These are phyloP conservation scores for Merodon equestris DNA, from an alignment of 2,888 invertebrate genomes.

Conservation along the genomic window DNA sequence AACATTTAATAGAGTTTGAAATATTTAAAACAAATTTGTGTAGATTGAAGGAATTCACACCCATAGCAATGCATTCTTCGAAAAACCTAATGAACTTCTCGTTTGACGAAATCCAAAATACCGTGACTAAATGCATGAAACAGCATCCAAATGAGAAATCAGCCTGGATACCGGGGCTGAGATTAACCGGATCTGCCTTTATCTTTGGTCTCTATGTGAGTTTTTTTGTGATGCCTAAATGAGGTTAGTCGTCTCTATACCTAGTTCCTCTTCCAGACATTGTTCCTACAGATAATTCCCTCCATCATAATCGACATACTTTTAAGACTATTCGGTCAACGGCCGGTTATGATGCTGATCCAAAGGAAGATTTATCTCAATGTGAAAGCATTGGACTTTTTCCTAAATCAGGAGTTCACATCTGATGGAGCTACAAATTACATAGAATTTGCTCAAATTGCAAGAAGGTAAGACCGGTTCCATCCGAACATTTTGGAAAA, in stretches of 20 bases:
- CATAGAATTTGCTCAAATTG: slow-evolving; percentile 29
- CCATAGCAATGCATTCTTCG: slow-evolving; percentile 23
- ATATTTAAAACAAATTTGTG: not conserved
- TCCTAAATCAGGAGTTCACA: slow-evolving; percentile 72
- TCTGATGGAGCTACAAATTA: slow-evolving; percentile 71
- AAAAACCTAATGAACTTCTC: too few relatives aligned
- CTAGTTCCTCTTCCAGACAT: slow-evolving; percentile 39
- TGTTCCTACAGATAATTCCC: slow-evolving; percentile 73
- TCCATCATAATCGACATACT: slow-evolving; percentile 70
- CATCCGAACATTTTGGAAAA: not conserved
- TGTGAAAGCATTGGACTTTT: slow-evolving; percentile 72
- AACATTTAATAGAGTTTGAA: not conserved
- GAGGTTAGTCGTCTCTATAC: too few relatives aligned
- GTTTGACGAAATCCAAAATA: too few relatives aligned
- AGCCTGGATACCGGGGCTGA: slow-evolving; percentile 29
- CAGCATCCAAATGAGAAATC: slow-evolving; percentile 14
- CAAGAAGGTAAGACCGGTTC: slow-evolving; percentile 71
- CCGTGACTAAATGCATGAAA: too few relatives aligned
- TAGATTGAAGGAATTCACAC: slow-evolving; percentile 25
- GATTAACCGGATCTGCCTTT: slow-evolving; percentile 1
- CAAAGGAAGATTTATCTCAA: slow-evolving; percentile 70
- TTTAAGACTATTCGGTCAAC: slow-evolving; percentile 68
- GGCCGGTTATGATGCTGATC: slow-evolving; percentile 71
- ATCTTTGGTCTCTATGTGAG: slow-evolving; percentile 20
- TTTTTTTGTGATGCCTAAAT: not conserved